phyloP scores from a whole-genome alignment of 2,113 vertebrate genomes.

The Laticauda laticaudata region DNA sequence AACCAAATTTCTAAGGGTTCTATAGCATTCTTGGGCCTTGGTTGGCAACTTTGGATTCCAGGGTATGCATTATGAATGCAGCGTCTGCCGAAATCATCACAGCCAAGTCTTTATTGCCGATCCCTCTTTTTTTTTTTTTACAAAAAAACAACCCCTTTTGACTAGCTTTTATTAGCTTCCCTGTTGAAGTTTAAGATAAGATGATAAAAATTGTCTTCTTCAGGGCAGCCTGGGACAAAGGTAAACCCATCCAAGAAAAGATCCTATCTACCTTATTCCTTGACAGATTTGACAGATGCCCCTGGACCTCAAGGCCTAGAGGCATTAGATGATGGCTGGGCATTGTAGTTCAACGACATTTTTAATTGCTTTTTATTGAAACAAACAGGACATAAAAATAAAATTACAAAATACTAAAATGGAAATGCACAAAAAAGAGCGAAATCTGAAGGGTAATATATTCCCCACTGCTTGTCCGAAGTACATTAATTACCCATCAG shows the following conservation, averaged over 20 bases:
- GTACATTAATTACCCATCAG: neutral
- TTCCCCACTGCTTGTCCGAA: neutral
- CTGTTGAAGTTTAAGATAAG: conserved; percentile 41
- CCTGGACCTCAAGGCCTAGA: neutral
- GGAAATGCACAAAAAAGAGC: neutral
- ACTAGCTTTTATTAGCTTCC: conserved; percentile 28
- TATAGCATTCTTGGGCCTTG: conserved; percentile 60
- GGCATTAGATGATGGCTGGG: neutral
- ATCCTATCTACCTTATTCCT: neutral
- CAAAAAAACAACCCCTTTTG: conserved; percentile 36
- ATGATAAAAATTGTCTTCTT: neutral
- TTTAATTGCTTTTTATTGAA: neutral
- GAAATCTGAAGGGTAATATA: neutral
- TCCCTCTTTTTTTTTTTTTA: conserved; percentile 20
- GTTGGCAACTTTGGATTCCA: conserved; percentile 62
- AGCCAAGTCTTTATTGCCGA: conserved; percentile 44
- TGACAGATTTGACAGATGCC: neutral
- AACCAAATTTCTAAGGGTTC: conserved; percentile 56
- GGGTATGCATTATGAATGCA: conserved; percentile 64
- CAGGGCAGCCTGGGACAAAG: neutral
- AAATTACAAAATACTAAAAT: neutral
- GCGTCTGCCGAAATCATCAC: conserved; percentile 42
- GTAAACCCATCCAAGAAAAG: neutral
- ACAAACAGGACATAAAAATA: neutral
- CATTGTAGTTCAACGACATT: neutral